A percentile compares a stretch with the other conserved stretches of the same genome.
These are phyloP conservation scores for Umimayanthus kanabou DNA, from an alignment of 92 coral and sea anemone genomes.

Conservation along the genomic window DNA sequence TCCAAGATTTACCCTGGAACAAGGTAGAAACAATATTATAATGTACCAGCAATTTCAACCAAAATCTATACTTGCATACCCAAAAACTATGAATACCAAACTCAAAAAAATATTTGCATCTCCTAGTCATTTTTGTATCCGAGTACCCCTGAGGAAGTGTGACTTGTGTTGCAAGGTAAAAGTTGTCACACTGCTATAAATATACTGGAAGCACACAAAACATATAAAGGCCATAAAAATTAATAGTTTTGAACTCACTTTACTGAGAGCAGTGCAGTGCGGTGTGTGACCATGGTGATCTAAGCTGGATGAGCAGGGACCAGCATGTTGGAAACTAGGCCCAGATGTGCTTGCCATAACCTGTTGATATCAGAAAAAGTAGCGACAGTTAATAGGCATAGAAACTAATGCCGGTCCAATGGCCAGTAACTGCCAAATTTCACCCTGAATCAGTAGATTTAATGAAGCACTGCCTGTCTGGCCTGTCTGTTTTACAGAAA, in stretches of 20 bases:
- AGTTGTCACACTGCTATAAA: neutral
- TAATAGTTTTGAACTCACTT: constrained; percentile 14
- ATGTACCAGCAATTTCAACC: neutral
- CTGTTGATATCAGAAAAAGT: too few species aligned
- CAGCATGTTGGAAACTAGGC: constrained; percentile 32
- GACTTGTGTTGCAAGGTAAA: neutral
- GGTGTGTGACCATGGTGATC: constrained; percentile 13
- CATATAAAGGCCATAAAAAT: neutral
- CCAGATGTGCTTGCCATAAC: constrained; percentile 41
- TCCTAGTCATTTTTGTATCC: neutral
- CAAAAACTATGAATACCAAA: too few species aligned
- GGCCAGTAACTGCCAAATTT: too few species aligned
- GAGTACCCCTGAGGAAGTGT: neutral
- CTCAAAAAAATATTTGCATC: neutral
- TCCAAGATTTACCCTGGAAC: neutral
- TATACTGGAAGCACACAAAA: neutral
- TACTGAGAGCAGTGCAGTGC: constrained; percentile 21
- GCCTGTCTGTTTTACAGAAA: too few species aligned
- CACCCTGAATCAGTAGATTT: too few species aligned
- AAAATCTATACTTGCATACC: neutral
- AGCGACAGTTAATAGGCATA: too few species aligned
- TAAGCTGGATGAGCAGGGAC: constrained; percentile 21
- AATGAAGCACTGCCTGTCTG: too few species aligned
- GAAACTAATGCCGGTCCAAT: too few species aligned
- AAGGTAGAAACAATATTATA: neutral